A percentile compares a stretch with the other conserved stretches of the same genome.
phyloP scores from a whole-genome alignment of 2,113 vertebrate genomes.

The Ptychochromis oligacanthus region DNA sequence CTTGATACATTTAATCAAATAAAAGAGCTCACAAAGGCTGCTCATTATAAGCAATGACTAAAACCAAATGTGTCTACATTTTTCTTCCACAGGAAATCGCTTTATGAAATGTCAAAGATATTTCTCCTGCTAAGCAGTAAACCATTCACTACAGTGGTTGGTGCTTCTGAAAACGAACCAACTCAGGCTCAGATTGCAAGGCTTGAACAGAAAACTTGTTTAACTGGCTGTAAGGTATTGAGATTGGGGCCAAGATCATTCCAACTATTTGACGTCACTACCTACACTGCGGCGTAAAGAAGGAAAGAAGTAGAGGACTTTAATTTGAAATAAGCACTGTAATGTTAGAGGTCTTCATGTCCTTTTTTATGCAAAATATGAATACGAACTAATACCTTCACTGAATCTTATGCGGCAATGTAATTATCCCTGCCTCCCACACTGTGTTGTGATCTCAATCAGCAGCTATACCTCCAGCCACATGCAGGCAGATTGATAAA shows the following conservation, averaged over 20 bases:
- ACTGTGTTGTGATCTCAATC: too few relatives aligned
- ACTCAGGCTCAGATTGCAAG: not conserved
- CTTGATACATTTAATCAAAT: not conserved
- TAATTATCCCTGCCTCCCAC: too few relatives aligned
- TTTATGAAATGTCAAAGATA: not conserved
- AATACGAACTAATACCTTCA: too few relatives aligned
- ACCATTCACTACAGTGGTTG: not conserved
- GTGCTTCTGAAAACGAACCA: not conserved
- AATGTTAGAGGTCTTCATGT: too few relatives aligned
- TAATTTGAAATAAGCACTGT: not conserved
- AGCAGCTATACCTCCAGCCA: too few relatives aligned
- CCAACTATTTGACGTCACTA: not conserved
- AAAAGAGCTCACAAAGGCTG: too few relatives aligned
- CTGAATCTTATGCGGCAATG: too few relatives aligned
- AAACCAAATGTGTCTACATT: not conserved
- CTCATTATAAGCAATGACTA: not conserved
- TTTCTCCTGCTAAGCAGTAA: not conserved
- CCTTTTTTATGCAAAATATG: too few relatives aligned
- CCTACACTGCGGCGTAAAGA: too few relatives aligned
- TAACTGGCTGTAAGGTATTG: not conserved
- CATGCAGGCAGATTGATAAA: not conserved
- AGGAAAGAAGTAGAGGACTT: not conserved
- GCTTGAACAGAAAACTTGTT: not conserved
- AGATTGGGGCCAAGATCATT: fast-evolving
- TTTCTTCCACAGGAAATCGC: not conserved